phyloP scores from a whole-genome alignment of 2,888 invertebrate species.

The Odontomyia ornata region DNA sequence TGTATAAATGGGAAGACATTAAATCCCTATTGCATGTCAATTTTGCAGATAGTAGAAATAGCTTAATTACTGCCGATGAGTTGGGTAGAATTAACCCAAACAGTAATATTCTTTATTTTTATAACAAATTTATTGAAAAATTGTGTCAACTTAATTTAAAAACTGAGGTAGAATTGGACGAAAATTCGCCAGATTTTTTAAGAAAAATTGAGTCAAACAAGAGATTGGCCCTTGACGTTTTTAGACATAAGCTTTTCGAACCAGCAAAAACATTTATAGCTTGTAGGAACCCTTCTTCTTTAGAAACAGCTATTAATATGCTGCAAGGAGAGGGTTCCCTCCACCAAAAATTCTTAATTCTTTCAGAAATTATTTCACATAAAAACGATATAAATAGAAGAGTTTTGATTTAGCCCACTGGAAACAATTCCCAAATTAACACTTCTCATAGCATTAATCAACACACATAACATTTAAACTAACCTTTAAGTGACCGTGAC shows the following conservation, averaged over 20 bases:
- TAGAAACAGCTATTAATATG: neutral
- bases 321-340: neutral
- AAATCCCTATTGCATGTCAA: neutral
- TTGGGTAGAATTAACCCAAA: neutral
- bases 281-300: neutral
- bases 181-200: neutral
- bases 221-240: neutral
- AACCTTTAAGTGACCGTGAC: too few relatives aligned
- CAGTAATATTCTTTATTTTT: neutral
- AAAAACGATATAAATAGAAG: neutral
- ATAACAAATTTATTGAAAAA: neutral
- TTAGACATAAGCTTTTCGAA: neutral
- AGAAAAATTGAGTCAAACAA: neutral
- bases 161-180: neutral
- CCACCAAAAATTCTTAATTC: too few relatives aligned
- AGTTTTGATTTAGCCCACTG: neutral
- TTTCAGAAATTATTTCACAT: neutral
- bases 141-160: conserved; percentile 1
- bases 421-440: neutral
- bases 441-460: neutral
- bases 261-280: neutral
- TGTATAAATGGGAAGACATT: neutral
- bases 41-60: neutral
- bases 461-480: neutral
- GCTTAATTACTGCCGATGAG: neutral